phyloP scores from a whole-genome alignment of 2,888 invertebrate genomes.

The Rhogogaster chlorosoma region DNA sequence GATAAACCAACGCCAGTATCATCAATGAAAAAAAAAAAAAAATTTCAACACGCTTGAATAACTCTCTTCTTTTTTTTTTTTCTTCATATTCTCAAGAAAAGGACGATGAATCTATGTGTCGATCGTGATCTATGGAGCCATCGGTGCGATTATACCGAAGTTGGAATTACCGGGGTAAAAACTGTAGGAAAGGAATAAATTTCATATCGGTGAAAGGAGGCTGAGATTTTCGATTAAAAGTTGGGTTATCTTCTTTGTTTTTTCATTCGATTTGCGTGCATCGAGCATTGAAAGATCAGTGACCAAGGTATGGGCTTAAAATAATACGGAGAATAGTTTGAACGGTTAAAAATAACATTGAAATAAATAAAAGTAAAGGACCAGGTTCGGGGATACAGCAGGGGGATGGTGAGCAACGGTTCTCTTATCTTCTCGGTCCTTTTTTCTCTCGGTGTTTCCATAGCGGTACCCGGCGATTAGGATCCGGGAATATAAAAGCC shows the following conservation, averaged over 20 bases:
- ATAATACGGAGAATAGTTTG: background rate
- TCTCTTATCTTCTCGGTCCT: background rate
- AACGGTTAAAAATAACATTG: background rate
- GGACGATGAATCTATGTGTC: too few relatives aligned
- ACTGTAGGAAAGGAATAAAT: background rate
- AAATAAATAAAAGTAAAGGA: background rate
- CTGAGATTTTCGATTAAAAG: slow-evolving; percentile 32
- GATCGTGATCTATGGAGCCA: background rate
- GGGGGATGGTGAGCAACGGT: background rate
- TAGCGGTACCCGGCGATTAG: background rate
- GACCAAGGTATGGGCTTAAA: background rate
- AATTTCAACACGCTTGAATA: too few relatives aligned
- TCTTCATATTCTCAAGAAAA: too few relatives aligned
- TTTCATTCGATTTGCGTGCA: background rate
- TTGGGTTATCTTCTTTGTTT: background rate
- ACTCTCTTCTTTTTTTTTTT: too few relatives aligned
- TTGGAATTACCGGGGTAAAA: background rate
- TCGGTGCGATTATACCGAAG: background rate
- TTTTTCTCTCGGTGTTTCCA: background rate
- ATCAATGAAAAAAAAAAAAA: background rate
- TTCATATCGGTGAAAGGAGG: background rate
- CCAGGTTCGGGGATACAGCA: background rate
- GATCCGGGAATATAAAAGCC: background rate
- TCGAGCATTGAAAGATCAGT: background rate
- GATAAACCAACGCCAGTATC: background rate